Percentiles rank a stretch among this genome's conserved stretches.
Conservation (phyloP, 2,113 vertebrate genomes). For the Dascyllus trimaculatus region DNA sequence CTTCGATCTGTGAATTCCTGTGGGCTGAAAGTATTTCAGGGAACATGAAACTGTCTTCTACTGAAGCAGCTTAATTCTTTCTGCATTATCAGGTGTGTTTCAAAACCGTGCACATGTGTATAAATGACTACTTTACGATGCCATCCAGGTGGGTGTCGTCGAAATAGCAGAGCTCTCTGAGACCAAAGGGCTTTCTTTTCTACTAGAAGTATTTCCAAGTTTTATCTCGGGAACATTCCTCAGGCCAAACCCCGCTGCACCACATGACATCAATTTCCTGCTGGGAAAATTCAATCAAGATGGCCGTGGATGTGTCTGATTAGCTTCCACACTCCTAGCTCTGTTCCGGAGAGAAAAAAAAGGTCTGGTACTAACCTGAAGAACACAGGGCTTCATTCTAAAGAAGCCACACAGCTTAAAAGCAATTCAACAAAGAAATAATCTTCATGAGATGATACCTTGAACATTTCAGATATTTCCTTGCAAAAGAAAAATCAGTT, state of each 20-base stretch:
- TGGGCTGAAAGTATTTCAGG: constrained; percentile 2
- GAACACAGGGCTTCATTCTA: background rate
- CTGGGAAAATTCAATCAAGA: constrained; percentile 75
- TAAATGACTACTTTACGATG: background rate
- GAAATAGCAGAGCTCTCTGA: background rate
- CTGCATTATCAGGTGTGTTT: background rate
- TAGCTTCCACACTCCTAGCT: constrained; percentile 20
- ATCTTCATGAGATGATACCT: background rate
- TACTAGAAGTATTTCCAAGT: constrained; percentile 39
- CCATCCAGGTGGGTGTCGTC: accelerated
- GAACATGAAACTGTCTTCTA: background rate
- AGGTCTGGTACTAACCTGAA: background rate
- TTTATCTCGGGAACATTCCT: constrained; percentile 62
- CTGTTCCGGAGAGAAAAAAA: background rate
- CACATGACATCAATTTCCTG: constrained; percentile 73
- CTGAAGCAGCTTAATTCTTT: background rate
- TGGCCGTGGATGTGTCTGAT: constrained; percentile 42
- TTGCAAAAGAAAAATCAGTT: background rate
- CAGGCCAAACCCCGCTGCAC: constrained; percentile 51
- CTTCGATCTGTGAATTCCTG: constrained; percentile 21
- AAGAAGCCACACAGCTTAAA: background rate
- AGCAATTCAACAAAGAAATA: background rate
- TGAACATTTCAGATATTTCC: background rate
- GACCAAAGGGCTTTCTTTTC: background rate
- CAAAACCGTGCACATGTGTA: background rate